Conservation (phyloP, 1,140 invertebrate genomes). For the Oncopeltus fasciatus region DNA sequence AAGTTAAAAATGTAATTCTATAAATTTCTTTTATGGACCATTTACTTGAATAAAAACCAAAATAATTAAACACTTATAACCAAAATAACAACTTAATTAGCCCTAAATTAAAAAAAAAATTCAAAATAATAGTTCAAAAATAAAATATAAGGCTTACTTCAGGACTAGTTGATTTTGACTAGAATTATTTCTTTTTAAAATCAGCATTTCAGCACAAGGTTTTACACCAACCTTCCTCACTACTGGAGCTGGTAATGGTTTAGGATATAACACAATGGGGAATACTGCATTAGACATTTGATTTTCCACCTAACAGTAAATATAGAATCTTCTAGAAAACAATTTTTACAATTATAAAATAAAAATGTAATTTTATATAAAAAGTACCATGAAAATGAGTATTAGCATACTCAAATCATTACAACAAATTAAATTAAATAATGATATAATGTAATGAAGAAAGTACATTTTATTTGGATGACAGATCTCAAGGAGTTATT, state of each 20-base stretch:
- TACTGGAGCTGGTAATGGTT: slow-evolving; percentile 32
- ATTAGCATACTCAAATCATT: neutral
- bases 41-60: too few relatives aligned
- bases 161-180: slow-evolving; percentile 42
- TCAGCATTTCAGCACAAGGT: slow-evolving; percentile 51
- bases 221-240: slow-evolving; percentile 35
- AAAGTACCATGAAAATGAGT: slow-evolving; percentile 6
- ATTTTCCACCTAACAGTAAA: slow-evolving; percentile 69
- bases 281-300: slow-evolving; percentile 61
- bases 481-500: too few relatives aligned
- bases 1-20: too few relatives aligned
- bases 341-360: too few relatives aligned
- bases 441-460: neutral
- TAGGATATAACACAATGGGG: slow-evolving; percentile 55
- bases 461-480: too few relatives aligned
- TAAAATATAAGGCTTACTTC: slow-evolving; percentile 31
- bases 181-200: slow-evolving; percentile 42
- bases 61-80: too few relatives aligned
- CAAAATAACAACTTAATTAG: neutral
- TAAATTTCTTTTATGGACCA: too few relatives aligned
- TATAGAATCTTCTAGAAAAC: too few relatives aligned
- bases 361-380: too few relatives aligned
- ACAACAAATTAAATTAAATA: neutral
- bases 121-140: neutral
- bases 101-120: neutral